Evolutionary conservation across 1,140 invertebrate species (phyloP).

Genomic region (Samia ricini): DNA sequence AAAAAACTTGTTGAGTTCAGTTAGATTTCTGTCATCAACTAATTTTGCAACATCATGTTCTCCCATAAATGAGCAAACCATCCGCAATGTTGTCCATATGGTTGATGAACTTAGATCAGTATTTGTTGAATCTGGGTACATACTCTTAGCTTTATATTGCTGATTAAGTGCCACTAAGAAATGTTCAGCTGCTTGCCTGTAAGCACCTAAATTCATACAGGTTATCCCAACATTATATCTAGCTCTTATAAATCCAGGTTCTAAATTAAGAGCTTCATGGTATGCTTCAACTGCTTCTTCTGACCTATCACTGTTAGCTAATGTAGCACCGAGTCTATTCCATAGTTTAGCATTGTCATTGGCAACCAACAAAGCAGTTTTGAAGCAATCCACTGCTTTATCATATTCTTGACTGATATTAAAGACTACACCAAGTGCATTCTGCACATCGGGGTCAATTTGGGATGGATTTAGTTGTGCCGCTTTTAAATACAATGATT

Average conservation of each 20-base stretch:
- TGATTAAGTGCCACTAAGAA: conserved; percentile 95
- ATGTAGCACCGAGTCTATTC: conserved; percentile 97
- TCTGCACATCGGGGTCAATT: conserved; percentile 97
- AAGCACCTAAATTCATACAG: conserved; percentile 96
- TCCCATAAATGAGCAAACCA: conserved; percentile 93
- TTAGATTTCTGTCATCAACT: conserved; percentile 85
- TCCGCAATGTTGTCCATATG: conserved; percentile 96
- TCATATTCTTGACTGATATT: conserved; percentile 96
- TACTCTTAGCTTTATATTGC: conserved; percentile 86
- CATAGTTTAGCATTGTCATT: conserved; percentile 95
- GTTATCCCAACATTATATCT: conserved; percentile 98
- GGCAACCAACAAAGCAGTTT: conserved; percentile 89
- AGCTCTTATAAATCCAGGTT: conserved; percentile 97
- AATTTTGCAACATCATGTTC: conserved; percentile 87
- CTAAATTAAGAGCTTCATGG: conserved; percentile 91
- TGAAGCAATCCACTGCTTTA: conserved; percentile 98
- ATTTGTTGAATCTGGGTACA: conserved; percentile 53
- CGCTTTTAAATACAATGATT: conserved; percentile 91
- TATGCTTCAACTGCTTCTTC: conserved; percentile 98
- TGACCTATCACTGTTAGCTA: conserved; percentile 96
- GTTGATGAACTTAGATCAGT: conserved; percentile 86
- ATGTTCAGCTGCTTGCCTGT: conserved; percentile 97
- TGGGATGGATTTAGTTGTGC: conserved; percentile 86
- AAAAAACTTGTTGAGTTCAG: conserved; percentile 82
- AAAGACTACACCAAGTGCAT: conserved; percentile 96